Evolutionary conservation across 2,797 vertebrate genomes (phyloP).

Genomic region (Sandelia bainsii): DNA sequence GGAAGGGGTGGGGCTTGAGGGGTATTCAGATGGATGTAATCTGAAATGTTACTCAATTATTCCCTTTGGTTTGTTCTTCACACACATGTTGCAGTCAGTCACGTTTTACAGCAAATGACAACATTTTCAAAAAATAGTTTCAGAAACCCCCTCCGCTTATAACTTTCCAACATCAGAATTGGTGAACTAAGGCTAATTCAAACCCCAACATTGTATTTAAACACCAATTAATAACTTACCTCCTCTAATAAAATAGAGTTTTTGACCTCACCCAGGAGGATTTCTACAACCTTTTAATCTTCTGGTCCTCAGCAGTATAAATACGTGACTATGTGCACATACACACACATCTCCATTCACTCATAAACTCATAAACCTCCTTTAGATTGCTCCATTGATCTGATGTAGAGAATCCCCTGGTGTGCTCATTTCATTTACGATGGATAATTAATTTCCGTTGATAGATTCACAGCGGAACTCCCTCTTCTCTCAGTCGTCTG

Average conservation of each 20-base stretch:
- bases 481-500: slow-evolving; percentile 66
- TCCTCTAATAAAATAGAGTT: slow-evolving; percentile 7
- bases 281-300: slow-evolving; percentile 12
- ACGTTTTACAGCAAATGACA: no score
- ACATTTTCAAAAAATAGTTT: no score
- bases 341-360: slow-evolving; percentile 30
- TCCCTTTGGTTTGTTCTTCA: no score
- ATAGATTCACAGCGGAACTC: slow-evolving; percentile 74
- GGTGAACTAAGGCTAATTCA: no score
- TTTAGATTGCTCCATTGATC: slow-evolving; percentile 76
- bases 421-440: slow-evolving; percentile 78
- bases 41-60: no score
- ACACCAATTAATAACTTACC: not conserved
- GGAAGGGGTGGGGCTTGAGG: no score
- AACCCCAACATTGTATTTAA: not conserved
- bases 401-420: slow-evolving; percentile 71
- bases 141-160: no score
- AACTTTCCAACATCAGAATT: no score
- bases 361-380: slow-evolving; percentile 61
- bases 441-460: slow-evolving; percentile 81
- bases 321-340: not conserved
- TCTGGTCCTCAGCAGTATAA: slow-evolving; percentile 21
- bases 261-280: not conserved
- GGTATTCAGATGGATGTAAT: no score
- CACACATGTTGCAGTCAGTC: no score